Conservation (phyloP, 1,140 invertebrate genomes). For the Scaptomyza hsui region DNA sequence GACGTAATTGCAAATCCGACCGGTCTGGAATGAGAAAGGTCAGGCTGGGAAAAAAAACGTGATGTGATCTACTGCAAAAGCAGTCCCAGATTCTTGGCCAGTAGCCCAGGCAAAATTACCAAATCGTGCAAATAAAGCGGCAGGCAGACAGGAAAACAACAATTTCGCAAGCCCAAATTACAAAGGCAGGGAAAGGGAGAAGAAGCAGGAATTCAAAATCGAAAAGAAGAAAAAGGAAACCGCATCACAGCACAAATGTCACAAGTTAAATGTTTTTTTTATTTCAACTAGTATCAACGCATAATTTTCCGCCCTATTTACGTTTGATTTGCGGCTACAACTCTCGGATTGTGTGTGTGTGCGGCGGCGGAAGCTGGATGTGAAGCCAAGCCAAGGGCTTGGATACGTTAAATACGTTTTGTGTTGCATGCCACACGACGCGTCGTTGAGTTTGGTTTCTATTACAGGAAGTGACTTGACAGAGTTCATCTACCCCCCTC, state of each 20-base stretch:
- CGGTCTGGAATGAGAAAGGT: slow-evolving; percentile 6
- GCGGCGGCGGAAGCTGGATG: slow-evolving; percentile 52
- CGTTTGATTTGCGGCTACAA: slow-evolving; percentile 35
- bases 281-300: slow-evolving; percentile 63
- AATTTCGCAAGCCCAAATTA: slow-evolving; percentile 61
- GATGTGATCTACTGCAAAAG: slow-evolving; percentile 54
- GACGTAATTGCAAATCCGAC: slow-evolving; percentile 32
- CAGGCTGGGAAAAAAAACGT: slow-evolving; percentile 57
- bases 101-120: slow-evolving; percentile 64
- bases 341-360: slow-evolving; percentile 10
- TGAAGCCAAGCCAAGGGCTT: slow-evolving; percentile 5
- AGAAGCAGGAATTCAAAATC: neutral
- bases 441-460: slow-evolving; percentile 50
- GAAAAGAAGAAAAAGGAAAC: slow-evolving; percentile 20
- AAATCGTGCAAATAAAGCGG: slow-evolving; percentile 67
- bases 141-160: slow-evolving; percentile 62
- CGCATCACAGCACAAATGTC: slow-evolving; percentile 48
- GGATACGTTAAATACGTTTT: slow-evolving; percentile 28
- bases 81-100: slow-evolving; percentile 44
- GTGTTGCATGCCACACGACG: slow-evolving; percentile 53
- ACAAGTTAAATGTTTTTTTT: slow-evolving; percentile 48
- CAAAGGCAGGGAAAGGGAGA: no score
- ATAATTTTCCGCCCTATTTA: slow-evolving; percentile 77
- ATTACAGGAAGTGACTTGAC: slow-evolving; percentile 80
- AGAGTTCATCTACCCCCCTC: slow-evolving; percentile 38